These are phyloP conservation scores for Hippasteria phrygiana DNA, from an alignment of 53 echinoderm and acorn worm species.

Conservation along the genomic window DNA sequence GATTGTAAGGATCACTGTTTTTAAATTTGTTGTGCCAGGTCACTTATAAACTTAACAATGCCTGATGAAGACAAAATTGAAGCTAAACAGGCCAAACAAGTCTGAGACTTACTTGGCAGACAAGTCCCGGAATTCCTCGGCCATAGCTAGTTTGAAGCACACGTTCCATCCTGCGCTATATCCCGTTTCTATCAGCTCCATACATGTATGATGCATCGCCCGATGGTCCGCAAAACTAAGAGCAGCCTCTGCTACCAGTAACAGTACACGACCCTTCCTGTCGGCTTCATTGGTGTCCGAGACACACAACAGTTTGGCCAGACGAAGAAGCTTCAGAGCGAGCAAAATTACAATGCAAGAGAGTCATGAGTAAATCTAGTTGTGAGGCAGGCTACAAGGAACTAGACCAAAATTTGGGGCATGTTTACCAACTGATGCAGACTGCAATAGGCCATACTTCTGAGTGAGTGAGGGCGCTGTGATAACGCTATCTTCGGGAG, in stretches of 20 bases:
- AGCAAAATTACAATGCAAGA: neutral
- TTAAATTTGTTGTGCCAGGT: too few species aligned
- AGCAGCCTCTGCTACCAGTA: slow-evolving; percentile 81
- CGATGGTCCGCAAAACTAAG: slow-evolving; percentile 80
- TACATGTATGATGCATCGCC: slow-evolving; percentile 73
- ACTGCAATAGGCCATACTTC: too few species aligned
- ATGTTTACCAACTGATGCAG: too few species aligned
- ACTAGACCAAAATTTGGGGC: too few species aligned
- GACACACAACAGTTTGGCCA: slow-evolving; percentile 90
- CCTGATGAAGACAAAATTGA: too few species aligned
- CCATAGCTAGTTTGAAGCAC: slow-evolving; percentile 80
- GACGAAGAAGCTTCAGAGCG: slow-evolving; percentile 74
- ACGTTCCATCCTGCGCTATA: slow-evolving; percentile 87
- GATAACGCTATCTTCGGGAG: too few species aligned
- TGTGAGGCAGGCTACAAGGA: too few species aligned
- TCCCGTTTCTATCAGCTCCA: slow-evolving; percentile 72
- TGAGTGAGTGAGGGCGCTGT: too few species aligned
- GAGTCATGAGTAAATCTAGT: too few species aligned
- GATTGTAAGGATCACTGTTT: too few species aligned
- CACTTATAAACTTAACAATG: too few species aligned
- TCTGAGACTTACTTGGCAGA: slow-evolving; percentile 63
- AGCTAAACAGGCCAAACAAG: too few species aligned
- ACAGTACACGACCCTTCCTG: slow-evolving; percentile 83
- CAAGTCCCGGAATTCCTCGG: slow-evolving; percentile 71
- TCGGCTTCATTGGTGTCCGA: slow-evolving; percentile 73